Base-by-base conservation (phyloP, 1,140 invertebrate genomes). In the Geopemphigus sp. region DNA sequence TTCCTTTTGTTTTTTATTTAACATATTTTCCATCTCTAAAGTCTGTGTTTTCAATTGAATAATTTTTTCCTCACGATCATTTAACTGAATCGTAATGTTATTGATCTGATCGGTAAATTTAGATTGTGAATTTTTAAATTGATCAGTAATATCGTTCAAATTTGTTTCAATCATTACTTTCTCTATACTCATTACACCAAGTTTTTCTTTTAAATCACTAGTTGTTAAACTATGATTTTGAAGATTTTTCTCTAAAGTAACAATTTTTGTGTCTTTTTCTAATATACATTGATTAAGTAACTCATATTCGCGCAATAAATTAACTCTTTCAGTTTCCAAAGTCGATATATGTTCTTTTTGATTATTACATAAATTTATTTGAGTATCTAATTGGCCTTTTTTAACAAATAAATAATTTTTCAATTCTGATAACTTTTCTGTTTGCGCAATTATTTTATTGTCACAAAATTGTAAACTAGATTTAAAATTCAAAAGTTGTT, bases 81-180 rank as follows among this genome's bases (percentile, higher is more conserved):
- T 72, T 15, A 54, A 54, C 8, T 72, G 10, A 10, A 17, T 29
- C n/a, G 29, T 1, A 11, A 54, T 54, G 5, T 72, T 26, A 72
- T 72, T 72, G 14, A 26, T 50, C 6, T 72, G 22, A 5, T 54
- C 24, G 53, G 45, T 72, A 54, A 72, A 72, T 15, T 54, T 12
- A 0, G 53, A 22, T 8, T 24, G 68, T 72, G 68, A 26, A 14
- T 26, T 72, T 54, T 72, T 72, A 24, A 54, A 24, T 54, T 72
- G 68, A 15, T 72, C 47, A 54, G 22, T 5, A 24, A 47, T 54
- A 54, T 72, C 68, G 19, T 54, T 54, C 22, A 72, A 72, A 72
- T 72, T 72, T 50, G 68, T 72, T 72, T 72, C 68, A 54, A 72
- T 22, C 47, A 72, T 72, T 15, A 72, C 12, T 72, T 72, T 72